Evolutionary conservation across 2,888 invertebrate species (phyloP), one percentile per base, ranked within the genome.

Genomic region (Cetonia aurata): DNA sequence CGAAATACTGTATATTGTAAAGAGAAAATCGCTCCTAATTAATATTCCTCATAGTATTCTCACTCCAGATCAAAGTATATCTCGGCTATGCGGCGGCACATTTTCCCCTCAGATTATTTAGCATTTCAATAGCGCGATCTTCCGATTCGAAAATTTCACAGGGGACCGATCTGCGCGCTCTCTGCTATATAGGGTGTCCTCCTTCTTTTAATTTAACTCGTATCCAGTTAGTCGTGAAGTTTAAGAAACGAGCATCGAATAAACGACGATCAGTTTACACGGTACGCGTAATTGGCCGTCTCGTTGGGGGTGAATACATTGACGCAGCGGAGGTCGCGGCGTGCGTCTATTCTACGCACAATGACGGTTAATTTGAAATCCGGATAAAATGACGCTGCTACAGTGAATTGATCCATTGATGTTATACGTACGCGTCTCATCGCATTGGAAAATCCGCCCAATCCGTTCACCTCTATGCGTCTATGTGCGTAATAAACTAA

Each of bases 391-490:
- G 46, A 55, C 13, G 81, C 80, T 79, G 80, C 80, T 79, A n/a
- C 25, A 25, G 76, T 76, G 78, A 78, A 77, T 76, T 75, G 25
- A 4, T 74, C 75, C 76, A 76, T 76, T 77, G 77, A 76, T 73
- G 79, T 80, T 81, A 4, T 25, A 3, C 25, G 25, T 25, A 25
- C 25, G n/a, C n/a, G n/a, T n/a, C n/a, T 25, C 25, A 82, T 83
- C 83, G 80, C 83, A 84, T 84, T 83, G 83, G 82, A 80, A 81
- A 84, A 84, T 84, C 84, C 84, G 80, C 84, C 84, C 78, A 82
- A 31, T 33, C 33, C 48, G 48, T 62, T 62, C 33, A 25, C 48
- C 10, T 48, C 37, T 56, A 13, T 56, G 8, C 37, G 41, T 56
- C 37, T 56, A 41, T 25, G 25, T 25, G 25, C 25, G 25, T 4